A percentile compares a stretch with the other conserved stretches of the same genome.
Evolutionary conservation across 2,113 vertebrate genomes (phyloP).

Genomic region (Callipepla californica): DNA sequence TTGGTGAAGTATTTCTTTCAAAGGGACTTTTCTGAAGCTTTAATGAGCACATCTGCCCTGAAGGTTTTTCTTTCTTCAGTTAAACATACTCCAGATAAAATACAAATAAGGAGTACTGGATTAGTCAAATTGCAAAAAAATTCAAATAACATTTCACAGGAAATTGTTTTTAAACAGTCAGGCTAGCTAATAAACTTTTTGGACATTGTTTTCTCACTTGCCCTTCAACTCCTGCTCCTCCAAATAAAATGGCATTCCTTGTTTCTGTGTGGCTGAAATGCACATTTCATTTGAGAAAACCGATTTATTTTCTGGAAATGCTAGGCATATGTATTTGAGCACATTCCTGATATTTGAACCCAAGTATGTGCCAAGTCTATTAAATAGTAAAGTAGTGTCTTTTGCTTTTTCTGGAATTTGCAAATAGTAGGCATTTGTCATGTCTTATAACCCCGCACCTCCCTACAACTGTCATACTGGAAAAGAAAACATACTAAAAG

Average conservation of each 20-base stretch:
- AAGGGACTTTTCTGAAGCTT: background rate
- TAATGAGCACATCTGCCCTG: background rate
- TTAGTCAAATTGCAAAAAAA: background rate
- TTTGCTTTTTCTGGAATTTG: slow-evolving; percentile 52
- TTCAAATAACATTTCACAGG: background rate
- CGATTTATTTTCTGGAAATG: background rate
- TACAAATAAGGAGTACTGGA: background rate
- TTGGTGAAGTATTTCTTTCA: background rate
- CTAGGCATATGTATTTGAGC: background rate
- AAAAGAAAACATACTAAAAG: slow-evolving; percentile 45
- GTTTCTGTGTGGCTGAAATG: background rate
- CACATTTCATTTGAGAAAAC: slow-evolving; percentile 11
- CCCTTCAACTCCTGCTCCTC: background rate
- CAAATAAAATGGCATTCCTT: background rate
- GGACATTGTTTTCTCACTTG: background rate
- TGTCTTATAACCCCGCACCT: background rate
- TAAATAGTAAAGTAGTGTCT: background rate
- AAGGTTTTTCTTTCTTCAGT: background rate
- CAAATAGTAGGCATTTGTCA: slow-evolving; percentile 28
- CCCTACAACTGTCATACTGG: slow-evolving; percentile 6
- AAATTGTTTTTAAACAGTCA: background rate
- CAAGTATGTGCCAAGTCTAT: background rate
- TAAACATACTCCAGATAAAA: background rate
- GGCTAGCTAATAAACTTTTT: background rate
- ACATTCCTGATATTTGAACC: slow-evolving; percentile 36